phyloP scores from a whole-genome alignment of 2,113 vertebrate genomes.

The Clinocottus analis region DNA sequence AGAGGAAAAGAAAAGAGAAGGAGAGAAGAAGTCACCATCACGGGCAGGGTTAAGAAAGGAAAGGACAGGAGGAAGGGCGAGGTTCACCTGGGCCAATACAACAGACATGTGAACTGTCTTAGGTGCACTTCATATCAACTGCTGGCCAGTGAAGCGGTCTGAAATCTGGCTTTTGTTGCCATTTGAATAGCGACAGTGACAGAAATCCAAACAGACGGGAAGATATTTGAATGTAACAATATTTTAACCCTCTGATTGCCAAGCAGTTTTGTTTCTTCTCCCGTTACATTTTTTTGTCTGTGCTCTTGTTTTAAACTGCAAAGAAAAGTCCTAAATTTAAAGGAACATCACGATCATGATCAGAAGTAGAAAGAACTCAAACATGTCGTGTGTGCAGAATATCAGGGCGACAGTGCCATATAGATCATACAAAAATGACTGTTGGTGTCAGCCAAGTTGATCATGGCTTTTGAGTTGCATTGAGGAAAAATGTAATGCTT shows the following conservation, averaged over 20 bases:
- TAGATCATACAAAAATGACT: too few species aligned
- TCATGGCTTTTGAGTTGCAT: too few species aligned
- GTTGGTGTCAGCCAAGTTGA: too few species aligned
- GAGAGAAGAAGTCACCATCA: slow-evolving; percentile 49
- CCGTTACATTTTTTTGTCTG: too few species aligned
- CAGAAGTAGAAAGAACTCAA: too few species aligned
- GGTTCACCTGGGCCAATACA: slow-evolving; percentile 20
- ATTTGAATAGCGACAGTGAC: background rate
- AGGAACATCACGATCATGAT: too few species aligned
- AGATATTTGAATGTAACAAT: too few species aligned
- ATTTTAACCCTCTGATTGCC: background rate
- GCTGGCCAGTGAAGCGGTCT: background rate
- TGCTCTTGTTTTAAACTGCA: too few species aligned
- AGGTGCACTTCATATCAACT: background rate
- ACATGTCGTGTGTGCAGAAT: too few species aligned
- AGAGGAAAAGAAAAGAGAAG: background rate
- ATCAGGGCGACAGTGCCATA: too few species aligned
- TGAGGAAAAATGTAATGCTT: too few species aligned
- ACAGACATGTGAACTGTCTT: background rate
- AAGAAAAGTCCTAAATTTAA: too few species aligned
- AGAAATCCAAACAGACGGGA: background rate
- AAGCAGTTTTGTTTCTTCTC: background rate
- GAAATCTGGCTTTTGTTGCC: background rate
- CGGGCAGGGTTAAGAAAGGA: slow-evolving; percentile 57
- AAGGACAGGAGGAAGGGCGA: slow-evolving; percentile 28